Evolutionary conservation across 2,797 vertebrate genomes (phyloP).

Genomic region (Gadopsis marmoratus): DNA sequence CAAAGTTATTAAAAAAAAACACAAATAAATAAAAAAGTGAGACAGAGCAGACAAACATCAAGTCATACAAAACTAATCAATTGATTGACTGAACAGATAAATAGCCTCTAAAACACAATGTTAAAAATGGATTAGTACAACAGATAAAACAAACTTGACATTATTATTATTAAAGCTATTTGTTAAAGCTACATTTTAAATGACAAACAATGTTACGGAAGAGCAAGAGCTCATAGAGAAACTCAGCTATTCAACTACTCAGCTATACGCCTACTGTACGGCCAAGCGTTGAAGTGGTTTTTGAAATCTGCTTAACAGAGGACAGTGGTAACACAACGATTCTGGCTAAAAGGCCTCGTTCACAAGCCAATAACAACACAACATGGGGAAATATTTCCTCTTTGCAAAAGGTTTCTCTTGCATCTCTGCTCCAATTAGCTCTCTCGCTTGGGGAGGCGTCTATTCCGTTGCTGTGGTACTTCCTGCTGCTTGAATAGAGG

Average conservation of each 20-base stretch:
- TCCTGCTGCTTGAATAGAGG: conserved; percentile 21
- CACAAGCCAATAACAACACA: neutral
- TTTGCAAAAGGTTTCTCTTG: conserved; percentile 3
- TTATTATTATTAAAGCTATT: neutral
- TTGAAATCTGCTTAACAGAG: neutral
- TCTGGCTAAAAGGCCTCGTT: neutral
- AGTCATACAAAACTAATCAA: neutral
- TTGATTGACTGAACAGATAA: no score
- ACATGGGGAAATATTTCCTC: neutral
- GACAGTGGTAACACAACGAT: neutral
- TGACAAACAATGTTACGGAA: neutral
- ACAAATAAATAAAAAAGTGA: no score
- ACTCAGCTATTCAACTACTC: neutral
- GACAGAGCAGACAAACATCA: no score
- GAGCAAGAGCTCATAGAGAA: neutral
- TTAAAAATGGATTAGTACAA: neutral
- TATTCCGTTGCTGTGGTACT: neutral
- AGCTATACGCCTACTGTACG: neutral
- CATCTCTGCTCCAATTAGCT: conserved; percentile 25
- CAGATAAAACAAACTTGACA: neutral
- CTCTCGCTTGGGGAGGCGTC: neutral
- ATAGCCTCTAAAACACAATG: neutral
- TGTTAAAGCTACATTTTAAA: neutral
- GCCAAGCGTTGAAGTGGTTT: neutral
- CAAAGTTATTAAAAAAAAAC: neutral